A percentile compares a stretch with the other conserved stretches of the same genome.
phyloP scores from a whole-genome alignment of 2,888 invertebrate genomes.

The Schizaphis graminum region DNA sequence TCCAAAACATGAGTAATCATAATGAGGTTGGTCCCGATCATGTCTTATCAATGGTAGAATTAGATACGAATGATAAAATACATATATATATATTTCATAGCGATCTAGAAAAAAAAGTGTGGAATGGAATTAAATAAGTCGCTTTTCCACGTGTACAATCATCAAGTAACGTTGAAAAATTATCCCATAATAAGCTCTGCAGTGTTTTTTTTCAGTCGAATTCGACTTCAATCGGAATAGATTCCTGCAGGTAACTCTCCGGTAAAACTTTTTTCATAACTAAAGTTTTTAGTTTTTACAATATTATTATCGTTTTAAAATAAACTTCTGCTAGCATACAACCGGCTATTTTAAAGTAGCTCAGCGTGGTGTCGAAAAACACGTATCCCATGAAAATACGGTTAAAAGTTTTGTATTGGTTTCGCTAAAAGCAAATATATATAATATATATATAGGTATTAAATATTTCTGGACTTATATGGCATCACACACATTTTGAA shows the following conservation, averaged over 20 bases:
- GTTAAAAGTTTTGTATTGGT: constrained; percentile 1
- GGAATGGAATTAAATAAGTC: not conserved
- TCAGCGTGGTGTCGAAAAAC: constrained; percentile 7
- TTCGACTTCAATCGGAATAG: not conserved
- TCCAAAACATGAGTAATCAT: not conserved
- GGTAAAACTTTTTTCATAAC: constrained; percentile 20
- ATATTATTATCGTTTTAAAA: constrained; percentile 56
- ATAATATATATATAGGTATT: not conserved
- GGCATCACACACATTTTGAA: not conserved
- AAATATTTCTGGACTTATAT: not conserved
- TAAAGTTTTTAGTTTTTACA: constrained; percentile 4
- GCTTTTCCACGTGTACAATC: not conserved
- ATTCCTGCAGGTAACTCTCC: not conserved
- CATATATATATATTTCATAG: not conserved
- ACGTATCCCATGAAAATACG: not conserved
- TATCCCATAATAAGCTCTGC: not conserved
- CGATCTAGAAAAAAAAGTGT: not conserved
- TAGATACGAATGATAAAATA: not conserved
- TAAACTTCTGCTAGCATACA: not conserved
- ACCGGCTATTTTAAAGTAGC: constrained; percentile 6
- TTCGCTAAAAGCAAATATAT: not conserved
- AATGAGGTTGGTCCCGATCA: not conserved
- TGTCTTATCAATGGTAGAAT: not conserved
- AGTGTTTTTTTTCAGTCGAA: not conserved
- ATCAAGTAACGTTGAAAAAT: not conserved